These are phyloP conservation scores for Neotragus pygmaeus DNA, from an alignment of 2,113 vertebrate genomes.

Conservation along the genomic window DNA sequence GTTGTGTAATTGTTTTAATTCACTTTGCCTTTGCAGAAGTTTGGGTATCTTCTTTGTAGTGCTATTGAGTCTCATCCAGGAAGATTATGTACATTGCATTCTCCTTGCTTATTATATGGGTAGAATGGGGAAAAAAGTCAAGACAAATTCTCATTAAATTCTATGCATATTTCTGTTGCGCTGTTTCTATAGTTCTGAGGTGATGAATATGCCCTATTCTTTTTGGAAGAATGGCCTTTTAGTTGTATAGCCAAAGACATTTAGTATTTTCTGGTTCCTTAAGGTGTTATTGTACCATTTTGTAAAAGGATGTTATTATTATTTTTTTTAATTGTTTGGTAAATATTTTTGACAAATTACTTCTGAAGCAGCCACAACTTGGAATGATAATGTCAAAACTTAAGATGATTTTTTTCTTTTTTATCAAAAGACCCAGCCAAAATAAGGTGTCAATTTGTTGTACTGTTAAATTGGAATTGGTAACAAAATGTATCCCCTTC, in stretches of 20 bases:
- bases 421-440: constrained; percentile 41
- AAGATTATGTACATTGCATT: constrained; percentile 65
- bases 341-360: constrained; percentile 65
- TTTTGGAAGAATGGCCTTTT: constrained; percentile 68
- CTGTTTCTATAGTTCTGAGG: constrained; percentile 36
- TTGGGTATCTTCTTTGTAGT: constrained; percentile 62
- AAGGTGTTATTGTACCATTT: constrained; percentile 61
- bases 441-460: constrained; percentile 47
- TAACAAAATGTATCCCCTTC: constrained; percentile 48
- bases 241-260: constrained; percentile 76
- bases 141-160: constrained; percentile 43
- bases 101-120: constrained; percentile 43
- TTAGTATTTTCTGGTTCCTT: constrained; percentile 65
- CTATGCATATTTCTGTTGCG: constrained; percentile 60
- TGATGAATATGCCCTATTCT: constrained; percentile 47
- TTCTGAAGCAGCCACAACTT: constrained; percentile 46
- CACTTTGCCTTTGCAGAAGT: constrained; percentile 66
- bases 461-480: constrained; percentile 52
- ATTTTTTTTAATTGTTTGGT: constrained; percentile 67
- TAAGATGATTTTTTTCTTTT: constrained; percentile 41
- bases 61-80: constrained; percentile 57
- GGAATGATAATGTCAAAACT: constrained; percentile 59
- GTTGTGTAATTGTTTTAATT: constrained; percentile 57
- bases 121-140: constrained; percentile 30
- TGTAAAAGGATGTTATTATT: constrained; percentile 65